Base-by-base conservation (phyloP, 2,888 invertebrate genomes). In the Epistrophe eligans region DNA sequence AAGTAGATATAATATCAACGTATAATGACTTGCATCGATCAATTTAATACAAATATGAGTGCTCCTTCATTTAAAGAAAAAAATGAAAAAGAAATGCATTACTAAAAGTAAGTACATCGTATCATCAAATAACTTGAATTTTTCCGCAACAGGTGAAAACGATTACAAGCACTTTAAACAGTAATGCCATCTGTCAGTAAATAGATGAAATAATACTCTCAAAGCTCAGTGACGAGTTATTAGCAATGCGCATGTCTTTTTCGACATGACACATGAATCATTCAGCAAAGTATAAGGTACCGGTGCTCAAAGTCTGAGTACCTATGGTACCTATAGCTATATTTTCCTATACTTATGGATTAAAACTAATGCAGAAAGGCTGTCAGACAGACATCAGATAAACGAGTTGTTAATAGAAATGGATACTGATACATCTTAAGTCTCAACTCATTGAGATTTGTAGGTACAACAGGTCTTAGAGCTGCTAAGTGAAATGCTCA, bases 151-250 rank as follows among this genome's bases (percentile, higher is more conserved):
- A 60, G 38, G 58, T 66, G 24, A 8, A 13, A 4, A 62, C 19
- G 32, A 6, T 50, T 32, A 28, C 35, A 50, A 67, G 67, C 38
- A 24, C 67, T 50, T 13, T 19, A 1, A 15, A 9, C 0, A 7
- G 52, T 28, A 35, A 62, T 64, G 82, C 85, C 85, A 85, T 70
- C 85, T 85, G 73, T 17, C 35, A 64, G 32, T 8, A 32, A 85
- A 38, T 81, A 72, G 81, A 13, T 15, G 17, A 77, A 66, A 1
- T 52, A 17, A 45, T 43, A 45, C 17, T 66, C 19, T 11, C 11
- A 15, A n/a, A 35, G 15, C 35, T 67, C 10, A 19, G 15, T 35
- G 50, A 50, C 24, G 19, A 40, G 19, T 38, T 60, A 62, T 17
- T 38, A 13, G 38, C 40, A 38, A 66, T 50, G 80, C 84, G 84